Percentiles rank a stretch among this genome's conserved stretches.
Conservation (phyloP, 2,888 invertebrate species). For the Hemithea aestivaria region DNA sequence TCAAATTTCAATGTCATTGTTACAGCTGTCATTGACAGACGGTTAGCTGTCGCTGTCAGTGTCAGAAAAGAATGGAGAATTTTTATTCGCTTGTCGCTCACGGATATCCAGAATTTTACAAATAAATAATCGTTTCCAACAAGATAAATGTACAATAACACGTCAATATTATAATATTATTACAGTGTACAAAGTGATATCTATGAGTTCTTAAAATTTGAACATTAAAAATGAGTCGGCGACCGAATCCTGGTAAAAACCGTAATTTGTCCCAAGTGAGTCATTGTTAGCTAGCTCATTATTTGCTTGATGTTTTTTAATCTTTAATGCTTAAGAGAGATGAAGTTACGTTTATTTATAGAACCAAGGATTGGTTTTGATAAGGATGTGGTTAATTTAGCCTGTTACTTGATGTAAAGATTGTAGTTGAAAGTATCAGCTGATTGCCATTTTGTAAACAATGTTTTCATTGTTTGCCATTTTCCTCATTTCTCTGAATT, state of each 20-base stretch:
- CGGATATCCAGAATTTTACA: too few species aligned
- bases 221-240: slow-evolving; percentile 51
- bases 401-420: slow-evolving; percentile 7
- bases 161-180: too few species aligned
- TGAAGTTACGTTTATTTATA: slow-evolving; percentile 30
- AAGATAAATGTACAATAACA: too few species aligned
- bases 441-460: slow-evolving; percentile 43
- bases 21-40: too few species aligned
- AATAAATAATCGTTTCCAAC: too few species aligned
- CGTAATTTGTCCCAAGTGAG: slow-evolving; percentile 73
- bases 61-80: too few species aligned
- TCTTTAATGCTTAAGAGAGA: slow-evolving; percentile 27
- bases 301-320: slow-evolving; percentile 45
- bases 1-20: too few species aligned
- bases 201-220: slow-evolving; percentile 2
- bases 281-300: slow-evolving; percentile 45
- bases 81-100: too few species aligned
- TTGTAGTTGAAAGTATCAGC: slow-evolving; percentile 30
- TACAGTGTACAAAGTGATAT: not conserved
- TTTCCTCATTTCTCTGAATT: too few species aligned
- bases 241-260: slow-evolving; percentile 56
- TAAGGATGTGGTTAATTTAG: slow-evolving; percentile 10
- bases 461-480: slow-evolving; percentile 19
- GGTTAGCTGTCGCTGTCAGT: too few species aligned
- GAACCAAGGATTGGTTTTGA: slow-evolving; percentile 19